Percentiles rank a stretch among this genome's conserved stretches.
These are phyloP conservation scores for Gadopsis marmoratus DNA, from an alignment of 2,797 vertebrate species.

Conservation along the genomic window DNA sequence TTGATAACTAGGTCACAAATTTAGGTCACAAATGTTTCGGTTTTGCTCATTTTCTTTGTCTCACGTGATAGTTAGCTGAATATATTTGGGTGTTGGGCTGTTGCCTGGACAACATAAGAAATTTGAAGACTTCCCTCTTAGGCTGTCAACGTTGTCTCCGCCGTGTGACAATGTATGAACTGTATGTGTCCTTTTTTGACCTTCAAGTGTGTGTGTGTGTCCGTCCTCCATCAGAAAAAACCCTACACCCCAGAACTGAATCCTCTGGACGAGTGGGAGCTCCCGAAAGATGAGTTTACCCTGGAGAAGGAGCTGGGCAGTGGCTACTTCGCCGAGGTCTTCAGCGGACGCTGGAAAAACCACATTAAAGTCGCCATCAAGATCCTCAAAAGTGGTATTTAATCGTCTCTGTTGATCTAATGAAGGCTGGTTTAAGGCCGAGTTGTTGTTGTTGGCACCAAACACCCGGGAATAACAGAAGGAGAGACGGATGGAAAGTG, in stretches of 20 bases:
- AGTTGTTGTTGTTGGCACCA: neutral
- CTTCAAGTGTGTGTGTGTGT: neutral
- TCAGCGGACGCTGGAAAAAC: constrained; percentile 86
- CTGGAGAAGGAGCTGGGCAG: constrained; percentile 83
- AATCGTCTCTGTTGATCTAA: neutral
- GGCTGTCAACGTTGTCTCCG: neutral
- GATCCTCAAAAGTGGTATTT: constrained; percentile 80
- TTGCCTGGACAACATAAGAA: neutral
- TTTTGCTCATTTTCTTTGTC: neutral
- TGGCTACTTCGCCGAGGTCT: constrained; percentile 87
- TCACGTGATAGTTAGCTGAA: neutral
- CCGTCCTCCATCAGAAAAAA: constrained; percentile 73
- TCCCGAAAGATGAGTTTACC: constrained; percentile 86
- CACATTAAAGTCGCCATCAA: constrained; percentile 86
- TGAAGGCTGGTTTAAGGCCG: neutral
- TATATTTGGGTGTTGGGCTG: neutral
- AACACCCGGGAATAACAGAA: neutral
- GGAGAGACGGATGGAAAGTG: too few species aligned
- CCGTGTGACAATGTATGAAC: neutral
- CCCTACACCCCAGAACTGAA: constrained; percentile 74
- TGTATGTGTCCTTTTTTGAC: neutral
- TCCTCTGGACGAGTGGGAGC: constrained; percentile 87
- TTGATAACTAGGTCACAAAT: neutral
- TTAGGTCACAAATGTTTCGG: neutral
- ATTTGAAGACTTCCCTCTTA: neutral